Evolutionary conservation across 2,113 vertebrate species (phyloP).

Genomic region (Butorides virescens): DNA sequence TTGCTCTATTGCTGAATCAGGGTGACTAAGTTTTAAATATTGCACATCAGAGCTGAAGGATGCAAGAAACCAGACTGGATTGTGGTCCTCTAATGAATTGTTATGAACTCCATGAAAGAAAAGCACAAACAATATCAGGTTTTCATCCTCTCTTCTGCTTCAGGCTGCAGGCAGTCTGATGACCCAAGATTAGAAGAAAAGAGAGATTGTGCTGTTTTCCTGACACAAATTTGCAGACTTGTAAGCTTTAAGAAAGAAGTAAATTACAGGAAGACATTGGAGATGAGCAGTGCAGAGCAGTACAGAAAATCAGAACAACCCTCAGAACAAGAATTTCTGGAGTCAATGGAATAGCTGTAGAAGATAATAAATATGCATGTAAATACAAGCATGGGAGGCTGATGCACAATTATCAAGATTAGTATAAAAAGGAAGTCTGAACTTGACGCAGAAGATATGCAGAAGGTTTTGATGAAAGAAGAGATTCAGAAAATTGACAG

Average conservation of each 20-base stretch:
- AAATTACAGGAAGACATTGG: not conserved
- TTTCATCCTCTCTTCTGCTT: not conserved
- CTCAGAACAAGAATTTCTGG: not conserved
- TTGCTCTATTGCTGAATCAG: not conserved
- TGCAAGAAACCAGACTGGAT: not conserved
- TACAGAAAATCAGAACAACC: not conserved
- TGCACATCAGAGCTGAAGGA: not conserved
- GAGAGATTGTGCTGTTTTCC: not conserved
- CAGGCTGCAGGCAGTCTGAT: not conserved
- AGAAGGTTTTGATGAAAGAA: not conserved
- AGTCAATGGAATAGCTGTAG: not conserved
- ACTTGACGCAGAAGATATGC: not conserved
- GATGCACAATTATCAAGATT: not conserved
- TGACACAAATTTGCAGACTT: not conserved
- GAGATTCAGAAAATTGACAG: not conserved
- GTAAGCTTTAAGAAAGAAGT: not conserved
- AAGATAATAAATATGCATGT: not conserved
- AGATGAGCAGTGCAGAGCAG: not conserved
- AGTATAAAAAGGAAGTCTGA: not conserved
- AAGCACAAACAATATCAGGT: not conserved
- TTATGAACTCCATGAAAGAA: not conserved
- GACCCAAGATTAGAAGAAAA: not conserved
- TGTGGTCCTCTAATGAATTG: not conserved
- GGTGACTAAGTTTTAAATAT: not conserved
- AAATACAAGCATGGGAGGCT: not conserved